These are phyloP conservation scores for Tipula unca DNA, from an alignment of 2,888 invertebrate genomes.

Conservation along the genomic window DNA sequence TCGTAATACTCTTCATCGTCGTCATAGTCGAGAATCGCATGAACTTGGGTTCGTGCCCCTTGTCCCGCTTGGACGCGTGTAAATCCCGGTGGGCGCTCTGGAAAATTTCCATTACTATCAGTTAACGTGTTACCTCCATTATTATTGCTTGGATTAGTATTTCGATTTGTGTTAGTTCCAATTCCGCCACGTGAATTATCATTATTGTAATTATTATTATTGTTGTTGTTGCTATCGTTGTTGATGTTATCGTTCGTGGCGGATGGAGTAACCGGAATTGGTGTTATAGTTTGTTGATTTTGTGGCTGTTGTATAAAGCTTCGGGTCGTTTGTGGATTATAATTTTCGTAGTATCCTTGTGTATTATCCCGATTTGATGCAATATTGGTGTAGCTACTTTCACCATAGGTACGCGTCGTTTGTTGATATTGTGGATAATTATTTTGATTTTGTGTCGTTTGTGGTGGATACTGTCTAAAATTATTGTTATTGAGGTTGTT, in stretches of 20 bases:
- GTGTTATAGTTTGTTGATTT: slow-evolving; percentile 29
- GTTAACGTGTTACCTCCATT: slow-evolving; percentile 21
- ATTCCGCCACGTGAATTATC: slow-evolving; percentile 15
- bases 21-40: slow-evolving; percentile 42
- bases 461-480: slow-evolving; percentile 18
- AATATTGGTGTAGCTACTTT: slow-evolving; percentile 35
- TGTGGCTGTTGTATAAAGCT: slow-evolving; percentile 25
- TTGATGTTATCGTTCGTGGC: neutral
- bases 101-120: slow-evolving; percentile 34
- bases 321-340: slow-evolving; percentile 29
- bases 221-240: slow-evolving; percentile 18
- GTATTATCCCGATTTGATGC: slow-evolving; percentile 21
- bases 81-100: slow-evolving; percentile 53
- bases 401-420: slow-evolving; percentile 34
- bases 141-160: neutral
- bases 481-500: neutral
- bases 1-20: slow-evolving; percentile 40
- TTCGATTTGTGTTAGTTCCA: neutral
- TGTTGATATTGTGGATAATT: slow-evolving; percentile 23
- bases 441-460: neutral
- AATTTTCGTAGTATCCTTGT: slow-evolving; percentile 33
- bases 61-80: slow-evolving; percentile 53
- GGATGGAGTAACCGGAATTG: slow-evolving; percentile 25
- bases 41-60: slow-evolving; percentile 44
- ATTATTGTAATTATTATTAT: slow-evolving; percentile 20